Percentiles rank a stretch among this genome's conserved stretches.
Conservation (phyloP, 2,113 vertebrate genomes). For the Semicossyphus pulcher region DNA sequence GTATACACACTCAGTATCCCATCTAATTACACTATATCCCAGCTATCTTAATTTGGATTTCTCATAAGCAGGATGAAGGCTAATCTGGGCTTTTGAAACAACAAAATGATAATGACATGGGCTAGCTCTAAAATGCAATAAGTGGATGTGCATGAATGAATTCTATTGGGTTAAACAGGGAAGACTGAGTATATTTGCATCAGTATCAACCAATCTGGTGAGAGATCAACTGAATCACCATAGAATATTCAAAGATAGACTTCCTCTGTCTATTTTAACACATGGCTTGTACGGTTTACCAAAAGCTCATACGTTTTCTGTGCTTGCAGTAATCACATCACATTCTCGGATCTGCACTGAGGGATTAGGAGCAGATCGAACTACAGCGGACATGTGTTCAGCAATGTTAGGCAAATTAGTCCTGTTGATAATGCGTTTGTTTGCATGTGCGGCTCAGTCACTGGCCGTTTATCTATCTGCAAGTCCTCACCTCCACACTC, state of each 20-base stretch:
- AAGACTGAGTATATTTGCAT: neutral
- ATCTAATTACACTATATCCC: constrained; percentile 51
- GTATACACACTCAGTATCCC: constrained; percentile 14
- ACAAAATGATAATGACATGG: constrained; percentile 35
- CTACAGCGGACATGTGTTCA: constrained; percentile 43
- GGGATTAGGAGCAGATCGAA: constrained; percentile 33
- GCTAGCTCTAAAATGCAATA: constrained; percentile 7
- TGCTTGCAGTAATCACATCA: constrained; percentile 11
- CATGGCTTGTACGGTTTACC: neutral
- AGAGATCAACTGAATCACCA: constrained; percentile 17
- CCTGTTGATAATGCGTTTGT: constrained; percentile 64
- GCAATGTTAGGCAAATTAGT: constrained; percentile 57
- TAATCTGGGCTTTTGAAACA: constrained; percentile 39
- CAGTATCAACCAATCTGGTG: constrained; percentile 21
- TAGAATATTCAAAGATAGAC: neutral
- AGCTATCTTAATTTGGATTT: constrained; percentile 21
- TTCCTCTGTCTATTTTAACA: constrained; percentile 3
- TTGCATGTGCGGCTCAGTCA: constrained; percentile 65
- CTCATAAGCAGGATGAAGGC: constrained; percentile 51
- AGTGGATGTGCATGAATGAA: neutral
- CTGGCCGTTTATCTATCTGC: constrained; percentile 66
- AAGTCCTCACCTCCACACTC: constrained; percentile 70
- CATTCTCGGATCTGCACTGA: constrained; percentile 22
- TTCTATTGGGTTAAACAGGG: neutral
- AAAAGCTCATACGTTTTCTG: neutral